Evolutionary conservation across 2,113 vertebrate species (phyloP).

Genomic region (Empidonax alnorum): DNA sequence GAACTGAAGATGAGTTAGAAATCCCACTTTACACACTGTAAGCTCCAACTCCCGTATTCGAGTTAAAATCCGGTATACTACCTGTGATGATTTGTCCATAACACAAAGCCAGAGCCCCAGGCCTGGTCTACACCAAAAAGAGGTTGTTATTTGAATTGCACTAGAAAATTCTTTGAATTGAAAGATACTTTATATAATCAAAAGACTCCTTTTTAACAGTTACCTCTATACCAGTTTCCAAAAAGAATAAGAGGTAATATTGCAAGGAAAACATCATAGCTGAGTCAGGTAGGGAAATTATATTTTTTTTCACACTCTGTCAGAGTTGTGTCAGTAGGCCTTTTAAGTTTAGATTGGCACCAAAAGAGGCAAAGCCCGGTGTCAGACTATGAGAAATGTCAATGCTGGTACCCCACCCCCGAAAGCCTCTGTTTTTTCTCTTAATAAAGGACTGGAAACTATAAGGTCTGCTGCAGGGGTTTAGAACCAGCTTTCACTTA

Average conservation of each 20-base stretch:
- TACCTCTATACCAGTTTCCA: slow-evolving; percentile 20
- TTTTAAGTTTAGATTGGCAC: slow-evolving; percentile 22
- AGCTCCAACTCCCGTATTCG: not conserved
- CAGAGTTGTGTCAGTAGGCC: not conserved
- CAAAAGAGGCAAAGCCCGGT: not conserved
- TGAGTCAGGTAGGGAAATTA: slow-evolving; percentile 19
- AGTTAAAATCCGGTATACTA: slow-evolving; percentile 2
- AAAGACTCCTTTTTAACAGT: slow-evolving; percentile 43
- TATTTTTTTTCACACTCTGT: not conserved
- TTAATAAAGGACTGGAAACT: not conserved
- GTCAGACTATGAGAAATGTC: not conserved
- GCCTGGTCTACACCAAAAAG: slow-evolving; percentile 24
- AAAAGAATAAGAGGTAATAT: slow-evolving; percentile 42
- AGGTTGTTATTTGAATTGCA: slow-evolving; percentile 49
- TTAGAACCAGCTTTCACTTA: slow-evolving; percentile 13
- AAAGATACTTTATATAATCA: slow-evolving; percentile 40
- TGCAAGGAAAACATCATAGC: slow-evolving; percentile 23
- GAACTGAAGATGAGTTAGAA: slow-evolving; percentile 42
- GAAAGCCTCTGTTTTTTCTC: not conserved
- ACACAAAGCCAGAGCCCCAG: slow-evolving; percentile 34
- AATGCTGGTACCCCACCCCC: not conserved
- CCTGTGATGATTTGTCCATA: slow-evolving; percentile 30
- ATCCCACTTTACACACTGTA: not conserved
- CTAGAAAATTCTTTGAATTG: slow-evolving; percentile 47
- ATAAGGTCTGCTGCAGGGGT: not conserved